These are phyloP conservation scores for Ibycter americanus DNA, from an alignment of 2,797 vertebrate genomes.

Conservation along the genomic window DNA sequence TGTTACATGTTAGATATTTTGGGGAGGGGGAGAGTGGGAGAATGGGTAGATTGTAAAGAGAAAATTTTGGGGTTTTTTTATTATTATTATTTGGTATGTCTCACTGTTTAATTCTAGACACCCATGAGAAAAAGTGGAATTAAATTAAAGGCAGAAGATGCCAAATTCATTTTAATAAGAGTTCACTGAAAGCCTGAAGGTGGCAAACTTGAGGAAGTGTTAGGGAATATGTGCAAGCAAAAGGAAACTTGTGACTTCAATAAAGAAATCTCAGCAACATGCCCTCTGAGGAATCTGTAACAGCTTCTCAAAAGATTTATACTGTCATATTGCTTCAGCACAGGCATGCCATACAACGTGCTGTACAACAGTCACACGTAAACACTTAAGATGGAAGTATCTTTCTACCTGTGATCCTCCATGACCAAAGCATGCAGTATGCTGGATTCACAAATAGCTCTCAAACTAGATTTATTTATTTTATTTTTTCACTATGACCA, in stretches of 20 bases:
- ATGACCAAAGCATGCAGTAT: background rate
- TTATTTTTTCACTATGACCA: background rate
- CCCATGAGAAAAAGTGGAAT: background rate
- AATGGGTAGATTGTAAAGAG: background rate
- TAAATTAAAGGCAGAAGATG: slow-evolving; percentile 38
- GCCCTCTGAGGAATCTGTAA: background rate
- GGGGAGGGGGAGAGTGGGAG: accelerated
- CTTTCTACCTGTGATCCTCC: background rate
- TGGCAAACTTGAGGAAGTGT: slow-evolving; percentile 57
- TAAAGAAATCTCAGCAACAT: slow-evolving; percentile 25
- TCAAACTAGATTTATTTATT: background rate
- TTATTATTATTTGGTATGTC: background rate
- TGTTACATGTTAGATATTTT: background rate
- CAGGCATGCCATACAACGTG: background rate
- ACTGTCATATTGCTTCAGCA: background rate
- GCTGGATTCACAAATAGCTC: background rate
- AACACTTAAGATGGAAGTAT: background rate
- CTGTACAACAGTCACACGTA: background rate
- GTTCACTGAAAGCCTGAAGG: slow-evolving; percentile 36
- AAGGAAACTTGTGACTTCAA: slow-evolving; percentile 46
- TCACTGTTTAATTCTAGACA: background rate
- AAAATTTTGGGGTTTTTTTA: background rate
- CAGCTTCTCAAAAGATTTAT: background rate
- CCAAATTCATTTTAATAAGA: slow-evolving; percentile 44
- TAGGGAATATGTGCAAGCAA: slow-evolving; percentile 37